These are phyloP conservation scores for Rhopalosiphum nymphaeae DNA, from an alignment of 2,888 invertebrate genomes.

Conservation along the genomic window DNA sequence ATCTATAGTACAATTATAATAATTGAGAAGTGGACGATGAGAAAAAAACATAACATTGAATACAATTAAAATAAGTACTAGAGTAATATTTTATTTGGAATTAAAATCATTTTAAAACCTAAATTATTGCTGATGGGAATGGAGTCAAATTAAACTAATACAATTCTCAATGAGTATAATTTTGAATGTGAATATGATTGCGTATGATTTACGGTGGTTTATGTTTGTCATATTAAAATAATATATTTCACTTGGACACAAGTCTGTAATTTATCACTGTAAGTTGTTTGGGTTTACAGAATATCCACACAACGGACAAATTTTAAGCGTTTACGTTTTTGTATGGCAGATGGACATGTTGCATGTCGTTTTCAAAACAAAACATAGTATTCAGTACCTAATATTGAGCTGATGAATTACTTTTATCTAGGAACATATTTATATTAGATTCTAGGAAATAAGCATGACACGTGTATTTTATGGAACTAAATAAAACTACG, in stretches of 20 bases:
- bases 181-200: constrained; percentile 7
- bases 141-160: constrained; percentile 19
- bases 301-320: not conserved
- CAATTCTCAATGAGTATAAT: constrained; percentile 16
- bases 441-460: not conserved
- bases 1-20: not conserved
- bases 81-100: not conserved
- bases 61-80: not conserved
- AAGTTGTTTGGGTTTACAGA: constrained; percentile 12
- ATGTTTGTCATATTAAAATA: constrained; percentile 44
- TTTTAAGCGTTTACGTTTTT: not conserved
- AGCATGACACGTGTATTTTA: not conserved
- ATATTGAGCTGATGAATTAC: not conserved
- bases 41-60: not conserved
- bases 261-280: constrained; percentile 36
- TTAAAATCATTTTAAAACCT: not conserved
- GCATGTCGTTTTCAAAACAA: not conserved
- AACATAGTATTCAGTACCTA: not conserved
- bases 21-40: not conserved
- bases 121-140: not conserved
- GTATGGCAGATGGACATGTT: not conserved
- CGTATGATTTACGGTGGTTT: constrained; percentile 45
- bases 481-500: not conserved
- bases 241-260: constrained; percentile 35
- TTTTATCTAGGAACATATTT: not conserved